Percentiles rank a stretch among this genome's conserved stretches.
Conservation (phyloP, 2,113 vertebrate species). For the Pedetes capensis region DNA sequence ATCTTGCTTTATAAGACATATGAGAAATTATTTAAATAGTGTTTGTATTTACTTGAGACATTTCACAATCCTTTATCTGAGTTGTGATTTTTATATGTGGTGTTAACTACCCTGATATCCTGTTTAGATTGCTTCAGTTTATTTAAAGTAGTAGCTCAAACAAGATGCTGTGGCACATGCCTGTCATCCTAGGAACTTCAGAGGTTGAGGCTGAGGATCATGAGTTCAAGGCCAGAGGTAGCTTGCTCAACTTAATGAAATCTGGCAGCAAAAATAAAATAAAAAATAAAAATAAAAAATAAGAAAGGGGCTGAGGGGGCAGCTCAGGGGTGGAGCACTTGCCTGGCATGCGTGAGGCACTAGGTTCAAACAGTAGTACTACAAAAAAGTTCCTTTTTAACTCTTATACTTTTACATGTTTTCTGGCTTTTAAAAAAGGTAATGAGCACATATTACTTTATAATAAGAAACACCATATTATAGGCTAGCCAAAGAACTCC, state of each 20-base stretch:
- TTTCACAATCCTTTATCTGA: slow-evolving; percentile 32
- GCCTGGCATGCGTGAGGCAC: no score
- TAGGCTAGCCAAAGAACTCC: not conserved
- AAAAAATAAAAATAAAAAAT: no score
- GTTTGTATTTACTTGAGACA: slow-evolving; percentile 56
- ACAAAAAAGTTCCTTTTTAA: not conserved
- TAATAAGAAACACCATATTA: not conserved
- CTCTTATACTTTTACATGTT: not conserved
- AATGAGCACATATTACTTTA: not conserved
- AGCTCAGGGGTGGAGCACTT: no score
- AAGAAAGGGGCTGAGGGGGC: no score
- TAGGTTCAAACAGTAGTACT: not conserved
- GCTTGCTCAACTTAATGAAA: no score
- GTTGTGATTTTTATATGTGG: slow-evolving; percentile 47
- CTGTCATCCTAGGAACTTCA: no score
- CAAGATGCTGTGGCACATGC: no score
- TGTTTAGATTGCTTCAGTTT: not conserved
- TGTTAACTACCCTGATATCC: slow-evolving; percentile 45
- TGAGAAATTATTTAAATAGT: slow-evolving; percentile 69
- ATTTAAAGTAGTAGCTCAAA: slow-evolving; percentile 1
- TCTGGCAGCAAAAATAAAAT: no score
- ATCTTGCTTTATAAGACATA: slow-evolving; percentile 54
- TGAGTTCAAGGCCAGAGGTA: no score
- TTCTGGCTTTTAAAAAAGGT: not conserved
- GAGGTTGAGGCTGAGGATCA: no score